Conservation (phyloP, 2,888 invertebrate species). For the Chrysolina haemoptera region DNA sequence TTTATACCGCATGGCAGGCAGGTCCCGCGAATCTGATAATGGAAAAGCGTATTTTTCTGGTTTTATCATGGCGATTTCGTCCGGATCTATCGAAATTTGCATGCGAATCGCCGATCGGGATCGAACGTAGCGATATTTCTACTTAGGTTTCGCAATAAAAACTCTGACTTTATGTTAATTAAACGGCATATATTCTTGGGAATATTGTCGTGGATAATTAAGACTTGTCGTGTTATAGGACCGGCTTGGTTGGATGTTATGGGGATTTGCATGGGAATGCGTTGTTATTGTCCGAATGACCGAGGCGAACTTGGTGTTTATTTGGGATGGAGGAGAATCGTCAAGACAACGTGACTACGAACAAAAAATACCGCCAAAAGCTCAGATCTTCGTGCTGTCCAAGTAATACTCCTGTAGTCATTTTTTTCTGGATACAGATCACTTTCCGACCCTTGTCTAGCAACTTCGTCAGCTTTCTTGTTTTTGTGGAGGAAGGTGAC, state of each 20-base stretch:
- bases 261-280: slow-evolving; percentile 27
- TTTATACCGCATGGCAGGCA: slow-evolving; percentile 45
- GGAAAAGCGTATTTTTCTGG: slow-evolving; percentile 57
- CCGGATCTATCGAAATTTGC: slow-evolving; percentile 60
- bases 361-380: no score
- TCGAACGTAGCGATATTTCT: slow-evolving; percentile 52
- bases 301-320: neutral
- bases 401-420: no score
- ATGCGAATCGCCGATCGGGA: slow-evolving; percentile 60
- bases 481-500: no score
- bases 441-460: no score
- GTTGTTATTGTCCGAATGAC: slow-evolving; percentile 7
- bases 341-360: no score
- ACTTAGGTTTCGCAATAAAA: slow-evolving; percentile 46
- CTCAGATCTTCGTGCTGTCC: no score
- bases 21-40: slow-evolving; percentile 51
- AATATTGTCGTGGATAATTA: slow-evolving; percentile 58
- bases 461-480: no score
- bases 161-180: slow-evolving; percentile 59
- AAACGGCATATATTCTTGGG: slow-evolving; percentile 56
- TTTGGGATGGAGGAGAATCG: neutral
- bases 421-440: no score
- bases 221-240: slow-evolving; percentile 50
- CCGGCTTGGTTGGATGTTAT: slow-evolving; percentile 25
- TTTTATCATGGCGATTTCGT: slow-evolving; percentile 54